These are phyloP conservation scores for Glaucidium brasilianum DNA, from an alignment of 2,113 vertebrate genomes.

Conservation along the genomic window DNA sequence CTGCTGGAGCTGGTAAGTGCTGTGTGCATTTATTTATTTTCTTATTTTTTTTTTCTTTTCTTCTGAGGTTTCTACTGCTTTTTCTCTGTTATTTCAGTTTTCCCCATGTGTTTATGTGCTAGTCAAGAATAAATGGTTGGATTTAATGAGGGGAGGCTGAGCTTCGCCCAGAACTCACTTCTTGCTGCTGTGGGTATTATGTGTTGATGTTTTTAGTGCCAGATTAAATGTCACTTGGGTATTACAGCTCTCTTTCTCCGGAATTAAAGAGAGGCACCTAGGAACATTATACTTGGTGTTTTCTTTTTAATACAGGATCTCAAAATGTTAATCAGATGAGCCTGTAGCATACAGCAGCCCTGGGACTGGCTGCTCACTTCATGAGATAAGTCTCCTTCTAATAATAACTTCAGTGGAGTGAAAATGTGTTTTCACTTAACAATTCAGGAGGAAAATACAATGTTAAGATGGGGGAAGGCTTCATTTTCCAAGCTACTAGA, in stretches of 20 bases:
- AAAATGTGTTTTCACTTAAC: neutral
- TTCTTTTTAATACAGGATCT: neutral
- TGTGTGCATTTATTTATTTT: no score
- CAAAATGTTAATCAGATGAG: neutral
- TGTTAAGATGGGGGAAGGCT: no score
- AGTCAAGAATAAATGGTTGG: neutral
- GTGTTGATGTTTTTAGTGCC: neutral
- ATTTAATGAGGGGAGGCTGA: neutral
- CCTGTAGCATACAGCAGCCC: neutral
- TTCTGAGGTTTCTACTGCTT: neutral
- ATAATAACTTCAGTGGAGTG: neutral
- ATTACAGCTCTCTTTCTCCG: neutral
- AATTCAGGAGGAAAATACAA: neutral
- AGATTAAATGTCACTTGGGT: neutral
- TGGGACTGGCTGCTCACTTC: neutral
- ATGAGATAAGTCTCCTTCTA: neutral
- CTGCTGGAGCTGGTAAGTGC: neutral
- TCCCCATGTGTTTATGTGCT: rapidly evolving
- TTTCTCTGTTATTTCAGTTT: neutral
- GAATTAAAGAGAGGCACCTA: neutral
- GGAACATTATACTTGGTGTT: neutral
- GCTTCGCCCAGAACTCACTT: neutral
- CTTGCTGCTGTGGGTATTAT: neutral
- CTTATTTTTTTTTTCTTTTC: no score
- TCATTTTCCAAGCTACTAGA: neutral